Evolutionary conservation across 1,140 invertebrate species (phyloP).

Genomic region (Pararge aegeria): DNA sequence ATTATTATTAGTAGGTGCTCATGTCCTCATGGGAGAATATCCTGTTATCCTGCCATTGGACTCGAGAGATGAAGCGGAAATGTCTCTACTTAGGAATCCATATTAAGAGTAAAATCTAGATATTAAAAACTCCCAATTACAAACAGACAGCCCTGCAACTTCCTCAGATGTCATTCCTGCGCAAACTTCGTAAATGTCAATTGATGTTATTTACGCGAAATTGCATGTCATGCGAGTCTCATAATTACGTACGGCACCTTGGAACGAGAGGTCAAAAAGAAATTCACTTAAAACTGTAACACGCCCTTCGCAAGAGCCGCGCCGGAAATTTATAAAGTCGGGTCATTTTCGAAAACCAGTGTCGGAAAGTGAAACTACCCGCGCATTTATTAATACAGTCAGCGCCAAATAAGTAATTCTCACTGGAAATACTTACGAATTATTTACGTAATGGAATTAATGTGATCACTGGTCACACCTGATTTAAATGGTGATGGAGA

Average conservation of each 20-base stretch:
- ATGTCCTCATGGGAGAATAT: too few relatives aligned
- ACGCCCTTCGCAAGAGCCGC: slow-evolving; percentile 65
- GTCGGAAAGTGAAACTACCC: slow-evolving; percentile 76
- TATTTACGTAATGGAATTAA: too few relatives aligned
- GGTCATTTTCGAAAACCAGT: slow-evolving; percentile 78
- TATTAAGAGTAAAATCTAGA: too few relatives aligned
- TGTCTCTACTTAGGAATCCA: too few relatives aligned
- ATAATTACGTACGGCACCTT: slow-evolving; percentile 72
- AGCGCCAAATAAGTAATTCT: neutral
- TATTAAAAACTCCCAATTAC: too few relatives aligned
- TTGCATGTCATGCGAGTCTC: slow-evolving; percentile 58
- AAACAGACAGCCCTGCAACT: slow-evolving; percentile 15
- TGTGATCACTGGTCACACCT: too few relatives aligned
- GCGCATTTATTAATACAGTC: slow-evolving; percentile 58
- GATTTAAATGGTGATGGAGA: too few relatives aligned
- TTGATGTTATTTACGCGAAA: slow-evolving; percentile 70
- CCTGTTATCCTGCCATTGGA: too few relatives aligned
- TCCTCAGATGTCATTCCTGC: slow-evolving; percentile 21
- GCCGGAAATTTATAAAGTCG: slow-evolving; percentile 64
- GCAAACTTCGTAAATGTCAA: slow-evolving; percentile 61
- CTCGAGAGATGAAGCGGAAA: too few relatives aligned
- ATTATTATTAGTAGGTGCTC: too few relatives aligned
- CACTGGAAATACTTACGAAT: too few relatives aligned
- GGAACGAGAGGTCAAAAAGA: slow-evolving; percentile 77
- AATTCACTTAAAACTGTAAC: slow-evolving; percentile 78